A percentile compares a stretch with the other conserved stretches of the same genome.
Evolutionary conservation across 35 echinoderm and acorn worm species (phyloP).

Genomic region (Patiria miniata): DNA sequence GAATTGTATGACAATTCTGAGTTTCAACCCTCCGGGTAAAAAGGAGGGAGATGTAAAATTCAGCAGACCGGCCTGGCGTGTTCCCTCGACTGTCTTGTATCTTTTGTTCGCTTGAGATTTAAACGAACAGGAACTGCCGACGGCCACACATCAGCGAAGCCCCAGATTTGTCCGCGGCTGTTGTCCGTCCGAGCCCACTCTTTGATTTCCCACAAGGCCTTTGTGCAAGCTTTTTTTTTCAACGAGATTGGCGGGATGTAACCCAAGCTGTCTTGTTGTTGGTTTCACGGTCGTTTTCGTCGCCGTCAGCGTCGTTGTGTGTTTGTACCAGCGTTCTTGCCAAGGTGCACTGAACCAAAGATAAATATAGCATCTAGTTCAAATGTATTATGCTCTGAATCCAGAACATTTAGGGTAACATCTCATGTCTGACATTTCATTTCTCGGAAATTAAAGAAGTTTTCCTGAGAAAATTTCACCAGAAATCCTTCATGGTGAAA

Average conservation of each 20-base stretch:
- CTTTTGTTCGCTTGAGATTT: background rate
- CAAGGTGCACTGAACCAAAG: too few relatives aligned
- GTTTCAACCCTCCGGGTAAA: too few relatives aligned
- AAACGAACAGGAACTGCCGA: background rate
- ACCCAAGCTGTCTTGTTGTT: background rate
- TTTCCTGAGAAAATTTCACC: too few relatives aligned
- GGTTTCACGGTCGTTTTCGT: background rate
- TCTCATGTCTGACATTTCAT: too few relatives aligned
- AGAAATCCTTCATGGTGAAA: too few relatives aligned
- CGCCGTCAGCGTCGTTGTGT: background rate
- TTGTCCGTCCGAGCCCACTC: background rate
- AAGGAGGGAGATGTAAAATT: too few relatives aligned
- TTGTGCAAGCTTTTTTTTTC: background rate
- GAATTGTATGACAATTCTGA: too few relatives aligned
- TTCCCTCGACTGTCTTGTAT: background rate
- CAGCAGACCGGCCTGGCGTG: background rate
- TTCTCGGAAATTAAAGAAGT: too few relatives aligned
- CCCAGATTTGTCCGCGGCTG: background rate
- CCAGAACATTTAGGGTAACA: too few relatives aligned
- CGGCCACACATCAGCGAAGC: background rate
- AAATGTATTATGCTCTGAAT: too few relatives aligned
- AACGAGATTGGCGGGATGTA: background rate
- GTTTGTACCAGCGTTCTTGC: background rate
- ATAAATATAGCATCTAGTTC: slow-evolving; percentile 1
- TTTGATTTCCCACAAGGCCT: slow-evolving; percentile 19